Base-by-base conservation (phyloP, 2,888 invertebrate species). In the Hybos culiciformis region DNA sequence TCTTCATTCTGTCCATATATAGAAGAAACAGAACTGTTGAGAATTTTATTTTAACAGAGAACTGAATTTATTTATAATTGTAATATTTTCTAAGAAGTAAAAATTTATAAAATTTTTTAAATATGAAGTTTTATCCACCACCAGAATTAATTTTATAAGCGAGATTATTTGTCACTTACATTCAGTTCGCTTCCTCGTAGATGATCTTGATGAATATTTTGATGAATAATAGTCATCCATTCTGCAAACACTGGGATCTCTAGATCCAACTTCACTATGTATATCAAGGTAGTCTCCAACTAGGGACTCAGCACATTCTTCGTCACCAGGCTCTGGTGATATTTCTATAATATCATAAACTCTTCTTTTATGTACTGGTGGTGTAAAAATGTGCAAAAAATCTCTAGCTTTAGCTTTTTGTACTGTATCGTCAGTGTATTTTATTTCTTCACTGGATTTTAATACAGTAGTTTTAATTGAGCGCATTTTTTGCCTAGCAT, bases 201-300 rank as follows among this genome's bases (percentile, higher is more conserved):
- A 75, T 61, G 74, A 71, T 66, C 73, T 73, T 48, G 68, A 64
- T 57, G 72, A 76, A 55, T 76, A 73, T 54, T 67, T 66, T 52
- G 78, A 73, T 48, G 54, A 56, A 51, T 48, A 53, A 46, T 60
- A 55, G 50, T 61, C 62, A 55, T 61, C 62, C 62, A 60, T 61
- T 48, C 50, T 57, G 50, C 53, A 54, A 53, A 57, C 50, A 50
- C 58, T 60, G 14, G 37, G 49, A 48, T 53, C 61, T 48, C 60
- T 56, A 47, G 54, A 55, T 51, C 58, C 59, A 44, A 56, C 46
- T 48, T 56, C 58, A 49, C 57, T 57, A 55, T 57, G 56, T 51
- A 56, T 48, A 50, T 61, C 61, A 52, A 56, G 55, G 53, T 55
- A 57, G 53, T 64, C 57, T 49, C 56, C 57, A 49, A 56, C 31